Evolutionary conservation across 2,113 vertebrate genomes (phyloP), one percentile per base, ranked within the genome.

Genomic region (Peucedramus taeniatus): DNA sequence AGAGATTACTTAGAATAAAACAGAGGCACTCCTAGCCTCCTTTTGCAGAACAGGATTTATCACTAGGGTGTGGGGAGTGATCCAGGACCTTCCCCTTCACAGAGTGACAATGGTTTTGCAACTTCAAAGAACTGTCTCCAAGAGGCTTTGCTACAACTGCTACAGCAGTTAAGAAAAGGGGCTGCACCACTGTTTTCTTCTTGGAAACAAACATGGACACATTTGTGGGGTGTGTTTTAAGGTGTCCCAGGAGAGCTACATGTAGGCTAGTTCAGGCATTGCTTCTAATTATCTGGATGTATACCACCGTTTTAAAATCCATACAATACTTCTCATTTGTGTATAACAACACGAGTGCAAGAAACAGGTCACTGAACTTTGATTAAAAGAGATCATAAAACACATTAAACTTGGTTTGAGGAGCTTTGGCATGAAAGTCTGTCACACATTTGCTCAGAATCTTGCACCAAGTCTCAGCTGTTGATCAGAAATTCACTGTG

Each of bases 181-280:
- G 28, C 30, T 63, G 18, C 45, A 40, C 10, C 47, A 27, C 0
- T 31, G 11, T 66, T 85, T 11, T 66, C 5, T 39, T 74, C 18
- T 61, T 79, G 37, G 33, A 24, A 76, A 37, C 5, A 82, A 69
- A 68, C 0, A 0, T 31, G 7, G 37, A 31, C 44, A 45, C 5
- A 21, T 68, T 91, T 68, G 26, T 47, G n/a, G 6, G 10, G 5
- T 64, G 11, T 94, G 3, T 60, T 84, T 87, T 71, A 53, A 86
- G 10, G 7, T 47, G 31, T 53, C 17, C 7, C 7, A 19, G 21
- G 2, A 77, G 35, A 76, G 31, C 12, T 86, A 27, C 10, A 61
- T 13, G 26, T 54, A 53, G 11, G 6, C 7, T 89, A n/a, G 18
- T 42, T 78, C 53, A 91, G 60, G 8, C 17, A 27, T 23, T 68